Conservation (phyloP, 2,888 invertebrate genomes). For the Netelia melanura region DNA sequence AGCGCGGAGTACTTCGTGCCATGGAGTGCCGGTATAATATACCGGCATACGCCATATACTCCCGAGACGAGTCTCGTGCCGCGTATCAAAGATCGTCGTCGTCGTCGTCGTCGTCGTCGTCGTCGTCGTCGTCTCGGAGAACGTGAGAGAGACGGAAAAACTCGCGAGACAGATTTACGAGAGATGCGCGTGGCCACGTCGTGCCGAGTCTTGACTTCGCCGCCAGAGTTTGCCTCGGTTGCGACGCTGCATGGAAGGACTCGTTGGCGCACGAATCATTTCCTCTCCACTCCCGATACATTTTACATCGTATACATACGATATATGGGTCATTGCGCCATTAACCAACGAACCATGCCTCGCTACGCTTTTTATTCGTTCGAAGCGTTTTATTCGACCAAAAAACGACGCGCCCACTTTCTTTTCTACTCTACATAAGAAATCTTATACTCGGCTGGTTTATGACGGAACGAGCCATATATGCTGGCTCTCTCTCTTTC, state of each 20-base stretch:
- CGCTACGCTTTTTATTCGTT: too few species aligned
- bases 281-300: constrained; percentile 35
- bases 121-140: constrained; percentile 30
- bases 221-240: constrained; percentile 50
- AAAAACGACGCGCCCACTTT: too few species aligned
- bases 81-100: constrained; percentile 63
- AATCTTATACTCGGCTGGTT: too few species aligned
- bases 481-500: too few species aligned
- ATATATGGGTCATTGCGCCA: background rate
- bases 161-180: constrained; percentile 64
- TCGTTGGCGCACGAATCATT: constrained; percentile 65
- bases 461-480: too few species aligned
- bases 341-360: background rate
- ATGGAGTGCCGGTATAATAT: background rate
- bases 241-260: constrained; percentile 55
- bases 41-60: constrained; percentile 37
- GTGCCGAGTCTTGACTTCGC: constrained; percentile 49
- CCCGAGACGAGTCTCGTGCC: constrained; percentile 62
- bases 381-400: too few species aligned
- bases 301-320: constrained; percentile 30
- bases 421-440: too few species aligned
- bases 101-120: constrained; percentile 26
- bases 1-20: background rate
- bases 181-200: constrained; percentile 66
- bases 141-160: constrained; percentile 25